Evolutionary conservation across 2,797 vertebrate genomes (phyloP).

Genomic region (Pygocentrus nattereri): DNA sequence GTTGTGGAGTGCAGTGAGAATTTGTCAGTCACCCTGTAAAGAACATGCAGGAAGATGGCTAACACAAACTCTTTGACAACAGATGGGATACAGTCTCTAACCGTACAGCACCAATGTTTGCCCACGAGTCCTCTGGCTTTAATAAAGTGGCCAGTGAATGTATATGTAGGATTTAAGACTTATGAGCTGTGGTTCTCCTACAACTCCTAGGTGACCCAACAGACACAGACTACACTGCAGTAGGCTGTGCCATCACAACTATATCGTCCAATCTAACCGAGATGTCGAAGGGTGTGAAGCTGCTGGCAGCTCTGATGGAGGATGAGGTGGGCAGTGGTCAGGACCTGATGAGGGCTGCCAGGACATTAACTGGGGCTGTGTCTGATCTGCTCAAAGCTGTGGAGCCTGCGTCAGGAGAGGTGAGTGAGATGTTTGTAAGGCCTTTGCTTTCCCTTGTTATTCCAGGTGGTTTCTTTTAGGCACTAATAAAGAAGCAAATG

Average conservation of each 20-base stretch:
- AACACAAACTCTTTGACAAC: too few species aligned
- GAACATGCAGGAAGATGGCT: too few species aligned
- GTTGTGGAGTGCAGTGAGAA: too few species aligned
- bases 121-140: too few species aligned
- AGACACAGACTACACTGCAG: conserved; percentile 95
- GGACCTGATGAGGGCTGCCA: conserved; percentile 92
- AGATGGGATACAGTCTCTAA: too few species aligned
- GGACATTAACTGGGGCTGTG: conserved; percentile 91
- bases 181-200: neutral
- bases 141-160: neutral
- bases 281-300: conserved; percentile 97
- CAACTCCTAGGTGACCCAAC: conserved; percentile 87
- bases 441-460: neutral
- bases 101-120: too few species aligned
- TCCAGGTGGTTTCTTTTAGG: neutral
- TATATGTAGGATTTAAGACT: neutral
- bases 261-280: conserved; percentile 98
- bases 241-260: conserved; percentile 97
- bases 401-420: conserved; percentile 94
- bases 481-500: neutral
- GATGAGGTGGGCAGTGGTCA: conserved; percentile 95
- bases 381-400: conserved; percentile 95
- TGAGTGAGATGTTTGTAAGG: conserved; percentile 62
- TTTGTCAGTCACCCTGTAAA: too few species aligned
- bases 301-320: conserved; percentile 95